Evolutionary conservation across 2,113 vertebrate species (phyloP).

Genomic region (Xiphophorus maculatus): DNA sequence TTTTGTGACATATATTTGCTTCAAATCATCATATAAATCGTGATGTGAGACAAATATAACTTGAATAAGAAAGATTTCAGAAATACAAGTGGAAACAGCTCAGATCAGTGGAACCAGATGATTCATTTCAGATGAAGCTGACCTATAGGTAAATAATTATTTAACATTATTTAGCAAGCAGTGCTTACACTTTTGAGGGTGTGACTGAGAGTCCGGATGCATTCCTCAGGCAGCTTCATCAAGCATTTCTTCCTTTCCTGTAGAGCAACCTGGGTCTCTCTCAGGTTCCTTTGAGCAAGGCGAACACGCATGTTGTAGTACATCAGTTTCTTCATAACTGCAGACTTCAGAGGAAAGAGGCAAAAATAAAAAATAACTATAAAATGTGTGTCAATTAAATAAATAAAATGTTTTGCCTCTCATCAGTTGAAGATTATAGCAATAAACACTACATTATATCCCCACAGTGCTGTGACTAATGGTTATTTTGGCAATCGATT

Average conservation of each 20-base stretch:
- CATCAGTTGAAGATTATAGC: no score
- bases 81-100: no score
- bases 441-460: no score
- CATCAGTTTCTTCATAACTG: conserved; percentile 89
- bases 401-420: no score
- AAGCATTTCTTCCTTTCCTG: conserved; percentile 77
- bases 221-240: conserved; percentile 80
- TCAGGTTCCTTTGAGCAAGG: conserved; percentile 78
- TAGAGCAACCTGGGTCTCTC: conserved; percentile 76
- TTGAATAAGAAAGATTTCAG: not conserved
- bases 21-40: not conserved
- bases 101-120: not conserved
- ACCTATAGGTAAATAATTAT: not conserved
- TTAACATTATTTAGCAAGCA: conserved; percentile 1
- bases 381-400: conserved; percentile 2
- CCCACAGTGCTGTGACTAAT: no score
- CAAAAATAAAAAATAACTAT: not conserved
- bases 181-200: conserved; percentile 83
- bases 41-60: not conserved
- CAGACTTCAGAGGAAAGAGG: conserved; percentile 73
- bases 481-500: no score
- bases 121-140: not conserved
- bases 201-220: conserved; percentile 79
- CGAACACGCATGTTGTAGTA: conserved; percentile 91
- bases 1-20: not conserved